phyloP scores from a whole-genome alignment of 1,140 invertebrate species.

The Drosophila albomicans region DNA sequence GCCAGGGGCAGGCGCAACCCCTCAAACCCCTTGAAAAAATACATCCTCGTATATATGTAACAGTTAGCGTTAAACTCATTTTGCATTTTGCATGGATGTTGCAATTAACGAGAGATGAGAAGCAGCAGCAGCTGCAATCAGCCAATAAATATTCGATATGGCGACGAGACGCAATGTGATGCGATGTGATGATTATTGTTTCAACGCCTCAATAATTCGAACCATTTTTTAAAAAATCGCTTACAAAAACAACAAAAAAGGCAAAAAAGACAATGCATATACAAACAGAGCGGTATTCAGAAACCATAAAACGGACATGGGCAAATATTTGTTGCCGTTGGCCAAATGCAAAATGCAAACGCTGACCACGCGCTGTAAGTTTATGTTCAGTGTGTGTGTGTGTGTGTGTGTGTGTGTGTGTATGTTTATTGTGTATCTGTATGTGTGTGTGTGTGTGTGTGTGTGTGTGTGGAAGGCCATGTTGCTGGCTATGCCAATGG shows the following conservation, averaged over 20 bases:
- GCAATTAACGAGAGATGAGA: slow-evolving; percentile 58
- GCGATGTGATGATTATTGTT: slow-evolving; percentile 73
- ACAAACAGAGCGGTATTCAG: slow-evolving; percentile 7
- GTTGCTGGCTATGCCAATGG: slow-evolving; percentile 60
- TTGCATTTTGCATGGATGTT: slow-evolving; percentile 69
- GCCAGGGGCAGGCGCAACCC: background rate
- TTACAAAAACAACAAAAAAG: slow-evolving; percentile 60
- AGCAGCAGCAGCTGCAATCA: slow-evolving; percentile 74
- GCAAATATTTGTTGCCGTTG: slow-evolving; percentile 76
- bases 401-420: no score
- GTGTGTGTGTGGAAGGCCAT: slow-evolving; percentile 34
- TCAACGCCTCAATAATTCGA: slow-evolving; percentile 80
- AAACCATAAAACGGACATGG: slow-evolving; percentile 40
- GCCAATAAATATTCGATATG: slow-evolving; percentile 52
- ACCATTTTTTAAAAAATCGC: slow-evolving; percentile 60
- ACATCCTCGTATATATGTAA: background rate
- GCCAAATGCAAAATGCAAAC: slow-evolving; percentile 75
- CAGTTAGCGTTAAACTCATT: slow-evolving; percentile 65
- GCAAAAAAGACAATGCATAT: slow-evolving; percentile 31
- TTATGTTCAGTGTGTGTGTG: slow-evolving; percentile 36
- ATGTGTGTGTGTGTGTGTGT: slow-evolving; percentile 9
- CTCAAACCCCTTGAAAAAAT: background rate
- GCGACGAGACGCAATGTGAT: slow-evolving; percentile 41
- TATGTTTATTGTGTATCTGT: slow-evolving; percentile 15
- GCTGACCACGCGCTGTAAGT: slow-evolving; percentile 60